These are phyloP conservation scores for Gnathonemus echidnorhynchus DNA, from an alignment of 2,113 vertebrate genomes.

Conservation along the genomic window DNA sequence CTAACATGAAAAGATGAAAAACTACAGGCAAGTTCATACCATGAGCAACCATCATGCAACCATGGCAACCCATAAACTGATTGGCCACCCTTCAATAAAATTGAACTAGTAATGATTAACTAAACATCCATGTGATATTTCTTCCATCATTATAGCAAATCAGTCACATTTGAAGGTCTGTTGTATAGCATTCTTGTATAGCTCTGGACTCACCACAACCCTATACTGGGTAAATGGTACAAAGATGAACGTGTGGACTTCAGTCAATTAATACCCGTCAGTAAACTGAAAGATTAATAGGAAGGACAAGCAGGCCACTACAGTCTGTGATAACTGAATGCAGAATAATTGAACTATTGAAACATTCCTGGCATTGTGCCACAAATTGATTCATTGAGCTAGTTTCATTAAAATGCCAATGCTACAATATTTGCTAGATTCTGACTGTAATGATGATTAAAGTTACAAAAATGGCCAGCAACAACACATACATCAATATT, in stretches of 20 bases:
- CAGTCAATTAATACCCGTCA: not conserved
- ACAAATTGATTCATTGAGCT: not conserved
- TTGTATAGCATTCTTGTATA: not conserved
- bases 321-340: not conserved
- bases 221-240: not conserved
- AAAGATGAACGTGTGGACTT: not conserved
- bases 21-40: not conserved
- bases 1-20: not conserved
- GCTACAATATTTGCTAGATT: not conserved
- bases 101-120: not conserved
- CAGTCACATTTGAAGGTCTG: not conserved
- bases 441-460: not conserved
- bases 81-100: not conserved
- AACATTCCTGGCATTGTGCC: not conserved
- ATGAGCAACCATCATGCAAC: not conserved
- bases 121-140: not conserved
- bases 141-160: not conserved
- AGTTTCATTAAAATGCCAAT: not conserved
- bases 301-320: not conserved
- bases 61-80: not conserved
- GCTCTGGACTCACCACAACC: not conserved
- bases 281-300: not conserved
- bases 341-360: not conserved
- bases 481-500: not conserved
- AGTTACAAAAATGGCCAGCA: not conserved